These are phyloP conservation scores for Semotilus atromaculatus DNA, from an alignment of 2,797 vertebrate genomes.

Conservation along the genomic window DNA sequence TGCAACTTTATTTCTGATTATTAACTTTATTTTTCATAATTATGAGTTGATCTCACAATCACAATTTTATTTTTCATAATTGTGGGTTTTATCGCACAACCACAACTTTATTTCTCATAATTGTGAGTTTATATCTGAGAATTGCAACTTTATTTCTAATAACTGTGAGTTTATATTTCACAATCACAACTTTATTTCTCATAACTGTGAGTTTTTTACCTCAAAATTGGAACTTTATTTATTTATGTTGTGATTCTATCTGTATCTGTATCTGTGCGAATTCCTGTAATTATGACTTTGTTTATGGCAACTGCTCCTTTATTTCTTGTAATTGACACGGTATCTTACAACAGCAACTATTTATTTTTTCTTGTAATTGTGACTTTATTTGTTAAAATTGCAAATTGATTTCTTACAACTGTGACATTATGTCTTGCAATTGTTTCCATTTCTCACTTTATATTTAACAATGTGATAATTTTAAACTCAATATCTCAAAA, in stretches of 20 bases:
- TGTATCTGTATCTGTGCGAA: neutral
- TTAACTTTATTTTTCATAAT: neutral
- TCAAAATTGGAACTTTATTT: neutral
- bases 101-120: neutral
- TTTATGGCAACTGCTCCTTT: neutral
- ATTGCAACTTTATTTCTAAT: neutral
- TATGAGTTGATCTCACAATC: neutral
- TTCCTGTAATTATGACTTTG: neutral
- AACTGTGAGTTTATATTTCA: neutral
- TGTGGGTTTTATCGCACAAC: neutral
- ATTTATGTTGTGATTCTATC: neutral
- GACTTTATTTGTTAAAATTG: neutral
- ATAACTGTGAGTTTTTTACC: neutral
- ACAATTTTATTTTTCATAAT: neutral
- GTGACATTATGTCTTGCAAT: neutral
- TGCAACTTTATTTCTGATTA: neutral
- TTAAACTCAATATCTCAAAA: neutral
- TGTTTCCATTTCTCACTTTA: neutral
- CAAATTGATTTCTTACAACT: neutral
- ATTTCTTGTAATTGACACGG: neutral
- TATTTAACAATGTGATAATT: neutral
- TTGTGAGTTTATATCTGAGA: neutral
- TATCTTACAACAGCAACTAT: no score
- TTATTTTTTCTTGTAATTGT: neutral
- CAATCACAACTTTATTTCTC: neutral